Evolutionary conservation across 2,113 vertebrate species (phyloP).

Genomic region (Myiozetetes cayanensis): DNA sequence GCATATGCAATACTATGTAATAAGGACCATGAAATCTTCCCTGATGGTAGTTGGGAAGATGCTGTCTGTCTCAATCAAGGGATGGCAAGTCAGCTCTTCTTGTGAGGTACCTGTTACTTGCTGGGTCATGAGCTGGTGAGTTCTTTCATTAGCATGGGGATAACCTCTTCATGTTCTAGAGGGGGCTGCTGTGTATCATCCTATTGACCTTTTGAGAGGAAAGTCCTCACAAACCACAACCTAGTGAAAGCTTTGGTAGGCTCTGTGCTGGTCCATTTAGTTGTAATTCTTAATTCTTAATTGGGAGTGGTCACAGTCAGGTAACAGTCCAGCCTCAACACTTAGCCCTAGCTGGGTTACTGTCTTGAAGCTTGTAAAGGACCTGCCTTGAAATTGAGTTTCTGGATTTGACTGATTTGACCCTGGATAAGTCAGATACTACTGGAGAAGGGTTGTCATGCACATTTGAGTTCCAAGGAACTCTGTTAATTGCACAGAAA

Average conservation of each 20-base stretch:
- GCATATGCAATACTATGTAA: background rate
- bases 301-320: background rate
- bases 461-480: background rate
- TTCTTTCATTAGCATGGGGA: background rate
- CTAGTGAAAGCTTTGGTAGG: background rate
- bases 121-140: background rate
- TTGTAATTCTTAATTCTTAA: background rate
- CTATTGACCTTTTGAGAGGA: background rate
- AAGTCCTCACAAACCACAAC: background rate
- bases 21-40: background rate
- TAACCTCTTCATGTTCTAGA: background rate
- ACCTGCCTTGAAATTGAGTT: background rate
- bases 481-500: background rate
- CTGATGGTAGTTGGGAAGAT: background rate
- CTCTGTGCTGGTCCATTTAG: fast-evolving
- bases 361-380: background rate
- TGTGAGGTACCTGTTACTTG: background rate
- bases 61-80: background rate
- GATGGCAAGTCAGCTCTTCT: background rate
- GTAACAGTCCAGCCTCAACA: background rate
- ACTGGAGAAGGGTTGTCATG: background rate
- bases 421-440: background rate
- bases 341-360: background rate
- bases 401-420: background rate
- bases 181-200: background rate